Conservation (phyloP, 2,113 vertebrate species). For the Pelodiscus sinensis region DNA sequence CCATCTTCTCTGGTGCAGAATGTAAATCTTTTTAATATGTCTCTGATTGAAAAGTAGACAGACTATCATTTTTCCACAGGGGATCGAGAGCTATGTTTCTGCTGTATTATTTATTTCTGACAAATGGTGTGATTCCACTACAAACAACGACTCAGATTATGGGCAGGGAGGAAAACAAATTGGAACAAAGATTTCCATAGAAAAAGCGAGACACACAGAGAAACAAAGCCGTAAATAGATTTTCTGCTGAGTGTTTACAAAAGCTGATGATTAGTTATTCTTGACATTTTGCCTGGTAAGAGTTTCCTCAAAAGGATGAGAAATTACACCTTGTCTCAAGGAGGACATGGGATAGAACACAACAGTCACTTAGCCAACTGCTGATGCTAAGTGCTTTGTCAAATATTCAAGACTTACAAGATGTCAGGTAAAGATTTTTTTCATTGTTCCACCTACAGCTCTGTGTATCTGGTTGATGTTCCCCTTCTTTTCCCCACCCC, state of each 20-base stretch:
- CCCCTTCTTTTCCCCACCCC: background rate
- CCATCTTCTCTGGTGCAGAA: background rate
- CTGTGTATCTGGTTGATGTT: rapidly evolving
- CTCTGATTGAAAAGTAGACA: background rate
- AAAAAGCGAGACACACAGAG: rapidly evolving
- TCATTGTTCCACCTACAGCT: background rate
- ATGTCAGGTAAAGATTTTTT: constrained; percentile 16
- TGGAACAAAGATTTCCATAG: background rate
- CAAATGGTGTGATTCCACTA: background rate
- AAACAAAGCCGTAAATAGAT: background rate
- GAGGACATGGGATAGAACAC: background rate
- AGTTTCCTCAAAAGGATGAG: constrained; percentile 8
- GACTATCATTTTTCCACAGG: background rate
- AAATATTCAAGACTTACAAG: background rate
- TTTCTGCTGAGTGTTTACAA: background rate
- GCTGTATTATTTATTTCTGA: constrained; percentile 21
- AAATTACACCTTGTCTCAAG: constrained; percentile 32
- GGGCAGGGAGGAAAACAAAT: background rate
- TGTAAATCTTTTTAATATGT: background rate
- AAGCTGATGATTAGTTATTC: constrained; percentile 11
- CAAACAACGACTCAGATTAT: background rate
- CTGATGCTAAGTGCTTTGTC: constrained; percentile 31
- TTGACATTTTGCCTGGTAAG: constrained; percentile 10
- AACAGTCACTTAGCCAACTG: background rate
- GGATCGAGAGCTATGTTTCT: background rate